Base-by-base conservation (phyloP, 2,888 invertebrate genomes). In the Caenorhabditis wallacei region DNA sequence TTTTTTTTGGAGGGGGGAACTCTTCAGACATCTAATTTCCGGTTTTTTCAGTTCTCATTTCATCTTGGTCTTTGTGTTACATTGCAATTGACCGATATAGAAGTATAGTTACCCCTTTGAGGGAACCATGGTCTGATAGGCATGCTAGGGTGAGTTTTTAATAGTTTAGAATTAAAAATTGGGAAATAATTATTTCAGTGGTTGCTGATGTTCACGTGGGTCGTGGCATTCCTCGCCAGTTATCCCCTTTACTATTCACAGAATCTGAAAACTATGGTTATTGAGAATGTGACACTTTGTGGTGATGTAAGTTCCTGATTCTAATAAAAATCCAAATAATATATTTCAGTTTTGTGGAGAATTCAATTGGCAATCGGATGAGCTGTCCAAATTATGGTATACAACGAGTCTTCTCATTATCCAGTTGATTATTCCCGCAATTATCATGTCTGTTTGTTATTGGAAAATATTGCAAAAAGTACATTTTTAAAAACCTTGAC, bases 11-110 rank as follows among this genome's bases (percentile, higher is more conserved):
- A 30, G 18, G 13, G n/a, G 22, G 26, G 61, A 43, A 43, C 24
- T 16, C 40, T 61, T 61, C 24, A 26, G 16, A 35, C 59, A 43
- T 30, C 56, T 56, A 74, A 61, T 74, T 74, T 64, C 74, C 74
- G 40, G n/a, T 18, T 54, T 43, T 86, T 92, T 96, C 96, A 92
- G 97, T 99, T 88, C 98, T 98, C 94, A 97, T 98, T 91, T 97
- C 97, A 82, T 97, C 97, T 3, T 94, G 98, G 90, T 98, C 98
- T n/a, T 94, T 98, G 84, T 98, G 97, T 89, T 96, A 97, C 88
- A 98, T 99, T 90, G 98, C 98, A 71, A 95, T 98, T 84, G 98
- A 99, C 93, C 95, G 98, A 80, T 98, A 96, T 93, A 84, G 89
- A 26, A 89, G 88, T 74, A 92, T 92, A 64, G 91, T 92, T 16